Evolutionary conservation across 2,888 invertebrate species (phyloP).

Genomic region (Atherix ibis): DNA sequence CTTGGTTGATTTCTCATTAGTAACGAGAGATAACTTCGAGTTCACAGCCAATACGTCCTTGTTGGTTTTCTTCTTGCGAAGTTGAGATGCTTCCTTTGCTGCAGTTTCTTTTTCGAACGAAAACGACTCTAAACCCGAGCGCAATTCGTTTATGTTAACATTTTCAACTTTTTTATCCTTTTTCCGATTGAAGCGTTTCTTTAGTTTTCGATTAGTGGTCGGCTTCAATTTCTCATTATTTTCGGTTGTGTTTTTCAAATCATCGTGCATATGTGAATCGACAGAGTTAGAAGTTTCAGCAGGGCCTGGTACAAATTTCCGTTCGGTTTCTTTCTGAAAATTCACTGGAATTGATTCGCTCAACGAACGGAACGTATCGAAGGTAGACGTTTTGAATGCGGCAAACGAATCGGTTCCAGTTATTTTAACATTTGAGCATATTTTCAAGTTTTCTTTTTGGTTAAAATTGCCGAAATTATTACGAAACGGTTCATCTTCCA

Average conservation of each 20-base stretch:
- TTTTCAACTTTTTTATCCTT: constrained; percentile 21
- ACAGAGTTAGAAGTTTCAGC: constrained; percentile 11
- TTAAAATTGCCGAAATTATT: background rate
- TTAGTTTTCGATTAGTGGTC: constrained; percentile 6
- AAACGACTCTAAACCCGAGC: constrained; percentile 27
- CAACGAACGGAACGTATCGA: constrained; percentile 10
- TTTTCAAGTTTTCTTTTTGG: constrained; percentile 5
- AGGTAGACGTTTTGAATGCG: constrained; percentile 8
- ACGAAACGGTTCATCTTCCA: constrained; percentile 8
- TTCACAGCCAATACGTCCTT: background rate
- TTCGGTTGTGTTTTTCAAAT: background rate
- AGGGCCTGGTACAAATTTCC: constrained; percentile 8
- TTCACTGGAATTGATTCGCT: constrained; percentile 9
- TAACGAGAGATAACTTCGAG: too few relatives aligned
- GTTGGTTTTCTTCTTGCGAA: background rate
- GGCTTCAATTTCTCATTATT: constrained; percentile 5
- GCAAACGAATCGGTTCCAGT: constrained; percentile 7
- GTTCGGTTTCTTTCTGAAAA: constrained; percentile 6
- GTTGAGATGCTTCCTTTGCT: background rate
- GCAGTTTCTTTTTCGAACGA: constrained; percentile 25
- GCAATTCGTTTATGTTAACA: constrained; percentile 26
- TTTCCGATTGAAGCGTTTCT: constrained; percentile 11
- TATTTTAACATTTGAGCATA: constrained; percentile 10
- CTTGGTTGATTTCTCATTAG: too few relatives aligned
- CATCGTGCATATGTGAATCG: constrained; percentile 8